Evolutionary conservation across 2,888 invertebrate species (phyloP).

Genomic region (Lepeophtheirus nordmannii): DNA sequence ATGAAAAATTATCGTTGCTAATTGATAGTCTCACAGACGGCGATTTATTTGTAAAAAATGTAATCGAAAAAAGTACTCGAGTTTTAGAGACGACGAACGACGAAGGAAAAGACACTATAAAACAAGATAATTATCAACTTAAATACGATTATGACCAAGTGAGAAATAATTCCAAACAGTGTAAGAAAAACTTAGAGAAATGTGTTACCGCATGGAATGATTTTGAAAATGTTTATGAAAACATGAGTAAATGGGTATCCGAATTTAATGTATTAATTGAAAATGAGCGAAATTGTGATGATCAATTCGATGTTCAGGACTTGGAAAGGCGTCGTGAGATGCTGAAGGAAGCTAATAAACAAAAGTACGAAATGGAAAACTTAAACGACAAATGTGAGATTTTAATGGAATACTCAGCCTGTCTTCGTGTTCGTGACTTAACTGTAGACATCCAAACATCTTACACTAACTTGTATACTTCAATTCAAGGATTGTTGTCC

Average conservation of each 20-base stretch:
- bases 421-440: conserved; percentile 67
- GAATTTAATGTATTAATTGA: conserved; percentile 27
- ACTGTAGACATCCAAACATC: conserved; percentile 66
- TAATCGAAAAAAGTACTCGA: not conserved
- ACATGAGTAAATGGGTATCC: conserved; percentile 54
- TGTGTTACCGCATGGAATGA: conserved; percentile 67
- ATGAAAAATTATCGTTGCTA: conserved; percentile 55
- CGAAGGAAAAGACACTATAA: conserved; percentile 65
- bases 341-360: conserved; percentile 54
- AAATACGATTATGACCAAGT: conserved; percentile 66
- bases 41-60: conserved; percentile 54
- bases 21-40: conserved; percentile 52
- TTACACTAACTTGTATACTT: conserved; percentile 60
- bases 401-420: conserved; percentile 68
- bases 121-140: conserved; percentile 62
- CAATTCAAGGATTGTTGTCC: conserved; percentile 55
- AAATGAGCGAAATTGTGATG: conserved; percentile 24
- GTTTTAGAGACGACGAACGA: conserved; percentile 49
- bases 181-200: conserved; percentile 53
- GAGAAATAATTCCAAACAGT: conserved; percentile 56
- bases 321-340: conserved; percentile 40
- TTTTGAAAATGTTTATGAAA: conserved; percentile 53
- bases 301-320: conserved; percentile 26
- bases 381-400: conserved; percentile 71
- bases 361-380: conserved; percentile 63